Base-by-base conservation (phyloP, 2,888 invertebrate genomes). In the Latrodectus elegans region DNA sequence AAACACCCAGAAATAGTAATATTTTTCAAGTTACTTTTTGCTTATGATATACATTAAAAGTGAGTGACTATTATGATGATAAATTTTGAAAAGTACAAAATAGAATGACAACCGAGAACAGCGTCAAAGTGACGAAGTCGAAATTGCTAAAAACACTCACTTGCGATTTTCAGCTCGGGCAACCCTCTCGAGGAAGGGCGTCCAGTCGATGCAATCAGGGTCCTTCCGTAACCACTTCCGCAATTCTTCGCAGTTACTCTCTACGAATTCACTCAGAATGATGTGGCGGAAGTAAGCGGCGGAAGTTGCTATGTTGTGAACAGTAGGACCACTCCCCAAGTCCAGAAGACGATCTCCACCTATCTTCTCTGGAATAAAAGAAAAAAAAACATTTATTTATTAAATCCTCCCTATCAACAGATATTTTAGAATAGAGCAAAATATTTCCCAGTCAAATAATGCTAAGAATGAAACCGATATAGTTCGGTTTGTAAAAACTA, bases 221-320 rank as follows among this genome's bases (percentile, higher is more conserved):
- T 85, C 85, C 8, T 75, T 73, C n/a, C 38, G 55, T 22, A 85
- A 26, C 85, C 85, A 85, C 9, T 74, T 68, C 6, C 75, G 64
- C 1, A 85, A 64, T 26, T 74, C 22, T 14, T 79, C 74, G 38
- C 85, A 79, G 55, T 85, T 85, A 6, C 65, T 77, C 64, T 85
- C 85, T 51, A 80, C 79, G 38, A 79, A 85, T 15, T 85, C 85
- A 52, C 85, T 85, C 6, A 64, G 79, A 14, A 85, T 64, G 10
- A 85, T 75, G 52, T 85, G 12, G 0, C 74, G 74, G 17, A 79
- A 53, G 60, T 73, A 79, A 8, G 79, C 79, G 51, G 79, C 70
- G 4, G 85, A 79, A 8, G 85, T 73, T 4, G 85, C 85, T 8
- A 85, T 26, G 53, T 85, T 85, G 51, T 85, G 85, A 3, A 85